Conservation (phyloP, 2,797 vertebrate species). For the Pygocentrus nattereri region DNA sequence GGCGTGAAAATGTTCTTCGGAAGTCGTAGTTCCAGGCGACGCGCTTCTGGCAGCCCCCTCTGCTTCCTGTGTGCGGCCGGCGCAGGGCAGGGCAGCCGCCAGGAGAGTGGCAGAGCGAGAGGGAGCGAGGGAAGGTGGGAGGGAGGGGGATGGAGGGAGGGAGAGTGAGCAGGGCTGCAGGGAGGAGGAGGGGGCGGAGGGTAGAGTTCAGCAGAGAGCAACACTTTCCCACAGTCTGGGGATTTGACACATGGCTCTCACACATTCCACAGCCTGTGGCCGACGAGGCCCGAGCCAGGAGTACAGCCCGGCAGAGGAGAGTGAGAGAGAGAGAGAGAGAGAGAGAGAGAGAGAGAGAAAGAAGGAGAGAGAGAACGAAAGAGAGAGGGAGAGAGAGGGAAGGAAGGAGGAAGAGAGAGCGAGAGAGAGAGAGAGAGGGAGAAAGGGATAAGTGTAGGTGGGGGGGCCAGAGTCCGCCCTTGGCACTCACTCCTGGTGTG, state of each 20-base stretch:
- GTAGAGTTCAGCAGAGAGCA: conserved; percentile 90
- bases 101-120: conserved; percentile 81
- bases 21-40: conserved; percentile 82
- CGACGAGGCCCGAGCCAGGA: conserved; percentile 73
- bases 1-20: conserved; percentile 82
- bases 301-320: conserved; percentile 72
- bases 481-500: conserved; percentile 69
- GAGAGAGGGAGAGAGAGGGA: conserved; percentile 63
- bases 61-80: conserved; percentile 84
- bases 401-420: conserved; percentile 52
- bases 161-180: conserved; percentile 71
- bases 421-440: conserved; percentile 8
- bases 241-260: conserved; percentile 97
- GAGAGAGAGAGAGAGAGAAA: conserved; percentile 48
- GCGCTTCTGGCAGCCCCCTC: conserved; percentile 81
- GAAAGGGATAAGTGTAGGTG: conserved; percentile 36
- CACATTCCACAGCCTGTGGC: conserved; percentile 94
- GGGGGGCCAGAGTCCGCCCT: conserved; percentile 77
- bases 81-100: conserved; percentile 87
- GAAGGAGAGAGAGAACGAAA: conserved; percentile 54
- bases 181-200: conserved; percentile 64
- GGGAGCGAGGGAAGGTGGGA: conserved; percentile 71
- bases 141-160: conserved; percentile 73
- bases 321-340: conserved; percentile 59
- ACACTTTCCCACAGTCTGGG: conserved; percentile 99